Conservation (phyloP, 2,113 vertebrate species). For the Neomonachus schauinslandi region DNA sequence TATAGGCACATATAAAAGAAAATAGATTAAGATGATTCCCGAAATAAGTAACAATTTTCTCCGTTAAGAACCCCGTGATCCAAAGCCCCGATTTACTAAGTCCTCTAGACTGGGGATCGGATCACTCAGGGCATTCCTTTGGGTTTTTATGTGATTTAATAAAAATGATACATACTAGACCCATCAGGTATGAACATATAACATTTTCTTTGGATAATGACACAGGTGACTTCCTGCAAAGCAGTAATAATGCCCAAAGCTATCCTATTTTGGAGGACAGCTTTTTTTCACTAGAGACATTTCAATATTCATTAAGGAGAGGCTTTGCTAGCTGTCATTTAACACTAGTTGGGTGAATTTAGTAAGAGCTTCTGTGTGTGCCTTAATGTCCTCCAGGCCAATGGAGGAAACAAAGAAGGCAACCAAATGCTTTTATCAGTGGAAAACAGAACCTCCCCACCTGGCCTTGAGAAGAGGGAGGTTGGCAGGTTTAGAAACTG, state of each 20-base stretch:
- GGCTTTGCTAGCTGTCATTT: not conserved
- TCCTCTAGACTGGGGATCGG: not conserved
- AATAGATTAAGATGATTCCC: not conserved
- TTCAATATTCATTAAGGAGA: not conserved
- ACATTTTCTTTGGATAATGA: not conserved
- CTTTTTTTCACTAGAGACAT: not conserved
- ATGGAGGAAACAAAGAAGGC: not conserved
- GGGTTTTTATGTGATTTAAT: not conserved
- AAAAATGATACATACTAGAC: not conserved
- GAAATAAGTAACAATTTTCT: not conserved
- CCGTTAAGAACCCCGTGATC: not conserved
- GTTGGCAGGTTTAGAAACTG: not conserved
- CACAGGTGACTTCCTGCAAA: not conserved
- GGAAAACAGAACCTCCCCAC: not conserved
- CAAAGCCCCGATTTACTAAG: not conserved
- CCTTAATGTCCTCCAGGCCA: not conserved
- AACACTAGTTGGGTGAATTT: not conserved
- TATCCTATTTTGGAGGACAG: not conserved
- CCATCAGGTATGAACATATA: not conserved
- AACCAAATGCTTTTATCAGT: not conserved
- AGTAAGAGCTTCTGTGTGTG: not conserved
- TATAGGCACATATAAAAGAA: not conserved
- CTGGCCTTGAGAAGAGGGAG: not conserved
- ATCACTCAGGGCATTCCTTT: not conserved
- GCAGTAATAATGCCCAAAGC: not conserved